phyloP scores from a whole-genome alignment of 1,140 invertebrate genomes.

The Arctopsyche grandis region DNA sequence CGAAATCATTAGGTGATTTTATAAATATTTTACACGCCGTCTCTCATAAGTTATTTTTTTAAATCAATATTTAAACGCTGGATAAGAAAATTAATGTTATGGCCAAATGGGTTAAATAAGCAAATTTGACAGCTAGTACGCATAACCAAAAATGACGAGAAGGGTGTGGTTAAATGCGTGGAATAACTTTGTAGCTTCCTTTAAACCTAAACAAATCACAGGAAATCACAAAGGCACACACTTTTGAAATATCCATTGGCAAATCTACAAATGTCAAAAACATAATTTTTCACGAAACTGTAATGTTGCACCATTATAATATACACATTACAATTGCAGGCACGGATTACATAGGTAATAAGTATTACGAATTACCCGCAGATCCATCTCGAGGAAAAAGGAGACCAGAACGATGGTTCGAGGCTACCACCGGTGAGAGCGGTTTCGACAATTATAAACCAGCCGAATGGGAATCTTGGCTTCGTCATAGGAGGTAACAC shows the following conservation, averaged over 20 bases:
- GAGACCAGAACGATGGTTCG: conserved; percentile 76
- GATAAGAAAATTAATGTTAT: neutral
- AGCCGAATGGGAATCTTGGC: conserved; percentile 87
- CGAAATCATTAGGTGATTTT: too few relatives aligned
- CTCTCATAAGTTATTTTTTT: too few relatives aligned
- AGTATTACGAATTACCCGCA: conserved; percentile 80
- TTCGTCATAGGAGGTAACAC: conserved; percentile 72
- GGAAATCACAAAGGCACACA: conserved; percentile 64
- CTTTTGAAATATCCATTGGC: too few relatives aligned
- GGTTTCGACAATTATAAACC: conserved; percentile 77
- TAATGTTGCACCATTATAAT: neutral
- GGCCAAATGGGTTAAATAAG: neutral
- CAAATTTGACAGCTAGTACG: neutral
- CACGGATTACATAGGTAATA: conserved; percentile 82
- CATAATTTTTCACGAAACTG: too few relatives aligned
- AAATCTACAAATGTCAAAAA: too few relatives aligned
- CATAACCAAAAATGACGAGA: conserved; percentile 38
- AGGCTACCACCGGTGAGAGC: conserved; percentile 69
- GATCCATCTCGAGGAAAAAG: conserved; percentile 69
- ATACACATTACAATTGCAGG: conserved; percentile 60
- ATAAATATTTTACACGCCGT: too few relatives aligned
- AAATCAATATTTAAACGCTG: too few relatives aligned
- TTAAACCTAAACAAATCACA: conserved; percentile 65
- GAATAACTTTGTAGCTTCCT: conserved; percentile 69
- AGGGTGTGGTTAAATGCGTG: conserved; percentile 43